Base-by-base conservation (phyloP, 2,113 vertebrate genomes). In the Poeciliopsis prolifica region DNA sequence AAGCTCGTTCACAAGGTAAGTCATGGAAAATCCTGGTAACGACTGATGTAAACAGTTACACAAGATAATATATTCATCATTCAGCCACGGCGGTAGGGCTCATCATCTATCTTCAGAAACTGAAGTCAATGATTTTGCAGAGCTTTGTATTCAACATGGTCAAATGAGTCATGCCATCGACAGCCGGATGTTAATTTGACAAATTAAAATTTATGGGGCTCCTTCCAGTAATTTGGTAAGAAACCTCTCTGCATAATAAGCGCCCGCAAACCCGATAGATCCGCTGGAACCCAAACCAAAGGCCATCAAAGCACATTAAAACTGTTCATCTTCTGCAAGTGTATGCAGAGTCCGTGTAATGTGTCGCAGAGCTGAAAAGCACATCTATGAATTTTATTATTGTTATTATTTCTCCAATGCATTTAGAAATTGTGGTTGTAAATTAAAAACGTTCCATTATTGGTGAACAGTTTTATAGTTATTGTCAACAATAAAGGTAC, bases 181-280 rank as follows among this genome's bases (percentile, higher is more conserved):
- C 10, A 11, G 35, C 35, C 10, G 35, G 35, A 37, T 11, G 35
- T 37, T 37, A 11, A 9, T 48, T 58, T 17, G 28, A 69, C 1
- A 10, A 62, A 73, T 3, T 42, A 15, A 37, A 48, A 60, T 42
- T 67, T 14, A 29, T 30, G n/a, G 26, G 29, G 54, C 3, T 64
- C 51, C 74, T 12, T 28, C 75, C 10, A 54, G 24, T 37, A 8
- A 6, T 35, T 61, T 51, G 37, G 14, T 29, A 65, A 62, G 3
- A 66, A 61, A 9, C 13, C n/a, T 72, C 62, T 37, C 24, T 65
- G 40, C 68, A 75, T 68, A 80, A 72, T 31, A 51, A 65, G 37
- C 28, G 15, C 17, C 6, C 17, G 35, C 2, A 1, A 33, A 15
- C 14, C 10, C 11, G 11, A 65, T 67, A 31, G 42, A 58, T 31